Evolutionary conservation across 1,140 invertebrate species (phyloP).

Genomic region (Orius laevigatus): DNA sequence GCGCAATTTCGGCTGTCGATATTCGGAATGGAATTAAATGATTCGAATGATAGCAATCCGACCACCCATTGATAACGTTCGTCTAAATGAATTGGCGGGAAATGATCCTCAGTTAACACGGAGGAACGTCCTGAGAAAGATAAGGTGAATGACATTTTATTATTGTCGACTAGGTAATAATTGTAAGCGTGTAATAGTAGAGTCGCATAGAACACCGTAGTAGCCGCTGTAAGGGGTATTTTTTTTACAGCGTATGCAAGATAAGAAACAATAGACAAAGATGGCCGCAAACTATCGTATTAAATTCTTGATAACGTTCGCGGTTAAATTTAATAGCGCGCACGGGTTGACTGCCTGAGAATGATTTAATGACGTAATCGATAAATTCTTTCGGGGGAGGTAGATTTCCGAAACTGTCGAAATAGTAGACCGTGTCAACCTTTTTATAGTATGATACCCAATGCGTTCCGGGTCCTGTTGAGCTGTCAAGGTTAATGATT

Average conservation of each 20-base stretch:
- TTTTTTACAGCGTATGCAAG: background rate
- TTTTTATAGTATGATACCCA: conserved; percentile 25
- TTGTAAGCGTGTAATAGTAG: too few species aligned
- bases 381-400: background rate
- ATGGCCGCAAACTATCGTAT: conserved; percentile 3
- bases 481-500: conserved; percentile 24
- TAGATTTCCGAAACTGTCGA: background rate
- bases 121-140: background rate
- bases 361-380: background rate
- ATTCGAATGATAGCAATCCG: background rate
- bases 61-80: background rate
- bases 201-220: too few species aligned
- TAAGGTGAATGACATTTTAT: background rate
- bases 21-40: background rate
- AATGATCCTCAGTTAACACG: background rate
- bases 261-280: background rate
- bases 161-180: too few species aligned
- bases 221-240: background rate
- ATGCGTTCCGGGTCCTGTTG: conserved; percentile 22
- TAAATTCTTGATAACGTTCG: too few species aligned
- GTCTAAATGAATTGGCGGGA: background rate
- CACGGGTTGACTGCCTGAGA: background rate
- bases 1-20: background rate
- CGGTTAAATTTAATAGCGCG: background rate
- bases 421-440: conserved; percentile 7